Percentiles rank a stretch among this genome's conserved stretches.
Evolutionary conservation across 1,140 invertebrate species (phyloP).

Genomic region (Amphibalanus amphitrite): DNA sequence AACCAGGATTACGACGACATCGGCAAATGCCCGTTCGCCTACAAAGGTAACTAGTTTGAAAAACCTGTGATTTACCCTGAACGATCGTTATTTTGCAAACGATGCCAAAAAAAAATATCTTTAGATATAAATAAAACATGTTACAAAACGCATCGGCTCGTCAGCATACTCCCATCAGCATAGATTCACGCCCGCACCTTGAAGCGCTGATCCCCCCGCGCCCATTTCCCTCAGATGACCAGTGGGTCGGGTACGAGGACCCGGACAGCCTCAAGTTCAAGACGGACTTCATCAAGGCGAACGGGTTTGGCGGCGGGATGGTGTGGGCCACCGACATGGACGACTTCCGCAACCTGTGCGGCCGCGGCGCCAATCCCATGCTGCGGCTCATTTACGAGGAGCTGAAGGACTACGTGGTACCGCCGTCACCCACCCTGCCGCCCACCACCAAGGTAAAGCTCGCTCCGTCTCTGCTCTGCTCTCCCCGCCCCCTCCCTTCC

Average conservation of each 20-base stretch:
- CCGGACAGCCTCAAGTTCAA: conserved; percentile 44
- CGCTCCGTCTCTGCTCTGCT: too few species aligned
- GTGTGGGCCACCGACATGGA: conserved; percentile 95
- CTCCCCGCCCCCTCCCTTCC: too few species aligned
- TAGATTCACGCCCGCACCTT: too few species aligned
- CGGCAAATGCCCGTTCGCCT: neutral
- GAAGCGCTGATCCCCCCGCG: too few species aligned
- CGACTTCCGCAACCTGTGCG: conserved; percentile 69
- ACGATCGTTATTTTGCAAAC: too few species aligned
- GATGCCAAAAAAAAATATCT: too few species aligned
- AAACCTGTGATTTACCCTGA: too few species aligned
- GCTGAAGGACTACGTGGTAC: conserved; percentile 55
- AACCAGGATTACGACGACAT: neutral
- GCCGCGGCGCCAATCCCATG: conserved; percentile 49
- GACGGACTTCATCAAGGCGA: conserved; percentile 62
- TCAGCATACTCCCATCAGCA: too few species aligned
- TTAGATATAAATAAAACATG: too few species aligned
- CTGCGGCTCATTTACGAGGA: conserved; percentile 39
- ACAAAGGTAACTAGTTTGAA: neutral
- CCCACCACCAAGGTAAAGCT: conserved; percentile 10
- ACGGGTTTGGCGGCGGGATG: conserved; percentile 84
- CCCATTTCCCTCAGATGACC: conserved; percentile 35
- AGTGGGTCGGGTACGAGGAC: conserved; percentile 73
- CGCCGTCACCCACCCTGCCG: conserved; percentile 30
- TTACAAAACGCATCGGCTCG: too few species aligned